Conservation (phyloP, 2,888 invertebrate species). For the Drosophila pegasa region DNA sequence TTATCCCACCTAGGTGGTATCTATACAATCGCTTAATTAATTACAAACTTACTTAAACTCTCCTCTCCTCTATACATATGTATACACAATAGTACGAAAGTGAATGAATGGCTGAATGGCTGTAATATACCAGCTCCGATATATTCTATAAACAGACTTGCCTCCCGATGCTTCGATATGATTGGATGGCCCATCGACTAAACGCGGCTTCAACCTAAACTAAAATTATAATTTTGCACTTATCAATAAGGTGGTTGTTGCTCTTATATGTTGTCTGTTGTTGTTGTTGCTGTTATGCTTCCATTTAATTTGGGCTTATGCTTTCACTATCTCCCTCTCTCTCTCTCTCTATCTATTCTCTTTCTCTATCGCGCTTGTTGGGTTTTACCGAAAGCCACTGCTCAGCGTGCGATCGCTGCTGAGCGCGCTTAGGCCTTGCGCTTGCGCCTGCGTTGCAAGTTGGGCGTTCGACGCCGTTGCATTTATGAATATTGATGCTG, state of each 20-base stretch:
- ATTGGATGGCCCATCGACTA: constrained; percentile 21
- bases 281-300: constrained; percentile 4
- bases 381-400: constrained; percentile 64
- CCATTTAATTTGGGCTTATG: constrained; percentile 23
- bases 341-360: not conserved
- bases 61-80: constrained; percentile 12
- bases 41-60: constrained; percentile 16
- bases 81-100: constrained; percentile 13
- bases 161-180: constrained; percentile 40
- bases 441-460: constrained; percentile 48
- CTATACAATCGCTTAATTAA: constrained; percentile 27
- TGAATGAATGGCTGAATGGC: constrained; percentile 7
- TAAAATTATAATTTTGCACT: constrained; percentile 16
- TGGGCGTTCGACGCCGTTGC: constrained; percentile 41
- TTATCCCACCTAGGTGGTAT: not conserved
- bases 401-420: constrained; percentile 52
- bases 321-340: not conserved
- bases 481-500: constrained; percentile 53
- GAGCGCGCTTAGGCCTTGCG: constrained; percentile 53
- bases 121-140: constrained; percentile 2
- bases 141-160: constrained; percentile 12
- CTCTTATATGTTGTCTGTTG: constrained; percentile 3
- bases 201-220: constrained; percentile 10
- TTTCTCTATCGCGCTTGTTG: not conserved
- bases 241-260: constrained; percentile 23